Percentiles rank a stretch among this genome's conserved stretches.
Conservation (phyloP, 2,797 vertebrate species). For the Selene dorsalis region DNA sequence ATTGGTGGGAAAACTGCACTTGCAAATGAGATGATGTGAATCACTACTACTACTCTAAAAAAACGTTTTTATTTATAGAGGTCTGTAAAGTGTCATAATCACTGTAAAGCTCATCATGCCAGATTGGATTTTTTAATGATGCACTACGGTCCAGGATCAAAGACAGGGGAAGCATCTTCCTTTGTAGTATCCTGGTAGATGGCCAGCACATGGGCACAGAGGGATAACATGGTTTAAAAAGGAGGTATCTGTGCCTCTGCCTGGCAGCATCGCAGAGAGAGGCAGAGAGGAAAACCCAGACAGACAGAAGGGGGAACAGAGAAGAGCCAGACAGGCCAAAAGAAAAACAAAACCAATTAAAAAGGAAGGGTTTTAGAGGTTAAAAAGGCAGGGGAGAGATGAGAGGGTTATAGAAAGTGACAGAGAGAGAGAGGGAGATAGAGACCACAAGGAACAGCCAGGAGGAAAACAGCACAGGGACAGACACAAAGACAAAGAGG, state of each 20-base stretch:
- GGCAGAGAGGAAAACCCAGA: constrained; percentile 32
- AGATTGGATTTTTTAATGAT: constrained; percentile 41
- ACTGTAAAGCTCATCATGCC: constrained; percentile 13
- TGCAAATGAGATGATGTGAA: neutral
- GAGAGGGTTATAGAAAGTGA: constrained; percentile 48
- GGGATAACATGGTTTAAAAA: constrained; percentile 53
- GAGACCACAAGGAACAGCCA: neutral
- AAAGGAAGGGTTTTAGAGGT: constrained; percentile 39
- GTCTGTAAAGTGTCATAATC: constrained; percentile 8
- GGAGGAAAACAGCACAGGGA: constrained; percentile 5
- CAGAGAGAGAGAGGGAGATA: constrained; percentile 12
- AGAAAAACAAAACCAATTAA: constrained; percentile 66
- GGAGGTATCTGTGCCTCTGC: constrained; percentile 34
- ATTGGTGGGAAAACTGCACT: neutral
- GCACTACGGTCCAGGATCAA: constrained; percentile 41
- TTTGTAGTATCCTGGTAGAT: constrained; percentile 37
- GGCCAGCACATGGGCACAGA: constrained; percentile 21
- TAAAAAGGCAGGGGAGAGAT: constrained; percentile 22
- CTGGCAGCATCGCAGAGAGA: constrained; percentile 21
- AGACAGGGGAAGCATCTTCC: constrained; percentile 6
- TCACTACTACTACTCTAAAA: constrained; percentile 8
- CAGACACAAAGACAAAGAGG: constrained; percentile 6
- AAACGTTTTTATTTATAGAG: constrained; percentile 1
- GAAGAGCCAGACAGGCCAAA: constrained; percentile 35
- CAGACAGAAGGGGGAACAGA: constrained; percentile 6